phyloP scores from a whole-genome alignment of 2,113 vertebrate genomes.

The Prunella fulvescens region DNA sequence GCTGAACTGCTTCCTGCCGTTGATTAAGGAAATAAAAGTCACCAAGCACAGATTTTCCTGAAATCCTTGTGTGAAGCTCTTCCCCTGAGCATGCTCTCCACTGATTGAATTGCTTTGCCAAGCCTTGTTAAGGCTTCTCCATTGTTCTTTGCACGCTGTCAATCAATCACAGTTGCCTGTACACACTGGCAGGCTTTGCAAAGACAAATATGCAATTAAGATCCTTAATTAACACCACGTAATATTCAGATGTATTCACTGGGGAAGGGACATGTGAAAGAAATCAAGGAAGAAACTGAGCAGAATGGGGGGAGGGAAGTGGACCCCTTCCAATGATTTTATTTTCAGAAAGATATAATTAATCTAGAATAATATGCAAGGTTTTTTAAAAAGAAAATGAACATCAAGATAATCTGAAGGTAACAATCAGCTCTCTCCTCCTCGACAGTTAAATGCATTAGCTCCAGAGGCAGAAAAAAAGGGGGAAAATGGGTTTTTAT shows the following conservation, averaged over 20 bases:
- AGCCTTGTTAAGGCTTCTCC: not conserved
- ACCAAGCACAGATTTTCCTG: not conserved
- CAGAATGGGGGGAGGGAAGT: not conserved
- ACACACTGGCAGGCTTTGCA: not conserved
- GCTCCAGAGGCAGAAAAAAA: constrained; percentile 17
- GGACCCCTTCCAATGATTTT: constrained; percentile 41
- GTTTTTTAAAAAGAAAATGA: constrained; percentile 4
- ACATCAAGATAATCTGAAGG: constrained; percentile 17
- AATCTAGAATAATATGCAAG: constrained; percentile 27
- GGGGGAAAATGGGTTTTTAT: not conserved
- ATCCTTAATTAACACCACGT: not conserved
- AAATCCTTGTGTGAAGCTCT: not conserved
- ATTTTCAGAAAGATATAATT: constrained; percentile 37
- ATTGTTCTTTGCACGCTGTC: not conserved
- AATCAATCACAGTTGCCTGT: not conserved
- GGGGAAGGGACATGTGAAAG: constrained; percentile 10
- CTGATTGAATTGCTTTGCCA: not conserved
- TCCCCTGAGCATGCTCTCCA: not conserved
- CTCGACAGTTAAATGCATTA: not conserved
- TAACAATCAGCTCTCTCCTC: constrained; percentile 16
- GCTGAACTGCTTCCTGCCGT: not conserved
- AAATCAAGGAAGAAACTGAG: constrained; percentile 15
- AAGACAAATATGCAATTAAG: constrained; percentile 31
- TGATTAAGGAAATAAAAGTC: constrained; percentile 38
- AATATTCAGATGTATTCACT: constrained; percentile 25